Evolutionary conservation across 2,113 vertebrate species (phyloP).

Genomic region (Phrynosoma platyrhinos): DNA sequence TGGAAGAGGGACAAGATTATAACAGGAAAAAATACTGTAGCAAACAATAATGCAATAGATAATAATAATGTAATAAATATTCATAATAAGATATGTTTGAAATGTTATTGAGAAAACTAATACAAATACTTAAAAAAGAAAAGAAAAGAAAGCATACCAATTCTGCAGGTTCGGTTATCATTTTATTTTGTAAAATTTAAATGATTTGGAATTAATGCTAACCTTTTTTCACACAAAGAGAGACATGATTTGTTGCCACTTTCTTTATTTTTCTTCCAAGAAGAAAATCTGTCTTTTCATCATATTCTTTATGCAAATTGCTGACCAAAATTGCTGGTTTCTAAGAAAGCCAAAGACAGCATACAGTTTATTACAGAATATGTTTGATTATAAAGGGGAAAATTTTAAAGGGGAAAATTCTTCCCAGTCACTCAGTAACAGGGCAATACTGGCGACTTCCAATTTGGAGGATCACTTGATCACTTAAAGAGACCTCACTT

Average conservation of each 20-base stretch:
- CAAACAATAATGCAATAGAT: no score
- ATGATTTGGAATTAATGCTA: background rate
- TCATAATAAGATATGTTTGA: no score
- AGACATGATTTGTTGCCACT: slow-evolving; percentile 89
- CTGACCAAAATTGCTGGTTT: slow-evolving; percentile 90
- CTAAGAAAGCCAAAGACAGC: slow-evolving; percentile 71
- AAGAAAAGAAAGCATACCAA: background rate
- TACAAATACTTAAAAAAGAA: background rate
- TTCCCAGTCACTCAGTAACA: background rate
- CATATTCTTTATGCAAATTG: slow-evolving; percentile 90
- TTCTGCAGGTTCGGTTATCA: background rate
- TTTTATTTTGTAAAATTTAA: background rate
- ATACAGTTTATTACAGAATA: background rate
- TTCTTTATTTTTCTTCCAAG: slow-evolving; percentile 86
- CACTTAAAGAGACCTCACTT: background rate
- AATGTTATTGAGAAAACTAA: no score
- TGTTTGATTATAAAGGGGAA: background rate
- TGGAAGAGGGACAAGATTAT: no score
- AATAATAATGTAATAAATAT: no score
- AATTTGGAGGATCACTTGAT: background rate
- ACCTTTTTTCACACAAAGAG: slow-evolving; percentile 96
- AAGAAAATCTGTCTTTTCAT: slow-evolving; percentile 85
- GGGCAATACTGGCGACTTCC: no score
- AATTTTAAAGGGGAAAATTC: background rate
- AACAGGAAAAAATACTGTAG: no score